These are phyloP conservation scores for Ligdia adustata DNA, from an alignment of 2,888 invertebrate species.

Conservation along the genomic window DNA sequence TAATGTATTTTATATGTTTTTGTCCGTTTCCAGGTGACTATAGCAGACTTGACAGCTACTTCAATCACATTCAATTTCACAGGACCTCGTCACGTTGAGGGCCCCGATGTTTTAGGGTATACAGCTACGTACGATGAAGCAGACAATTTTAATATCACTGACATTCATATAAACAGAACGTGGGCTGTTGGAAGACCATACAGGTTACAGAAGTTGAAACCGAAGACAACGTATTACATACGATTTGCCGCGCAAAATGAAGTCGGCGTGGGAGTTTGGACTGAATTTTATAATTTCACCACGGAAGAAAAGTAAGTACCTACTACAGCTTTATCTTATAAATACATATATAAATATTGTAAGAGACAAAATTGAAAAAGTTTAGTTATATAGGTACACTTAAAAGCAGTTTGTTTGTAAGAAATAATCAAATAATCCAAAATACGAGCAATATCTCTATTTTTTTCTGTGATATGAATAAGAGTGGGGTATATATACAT, in stretches of 20 bases:
- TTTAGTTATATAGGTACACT: too few relatives aligned
- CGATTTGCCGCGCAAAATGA: constrained; percentile 67
- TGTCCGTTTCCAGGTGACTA: constrained; percentile 46
- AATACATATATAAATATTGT: too few relatives aligned
- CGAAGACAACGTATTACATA: constrained; percentile 60
- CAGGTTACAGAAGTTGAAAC: constrained; percentile 60
- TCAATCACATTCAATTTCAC: constrained; percentile 58
- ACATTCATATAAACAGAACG: constrained; percentile 67
- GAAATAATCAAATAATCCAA: too few relatives aligned
- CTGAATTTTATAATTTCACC: constrained; percentile 46
- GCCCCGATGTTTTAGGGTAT: constrained; percentile 50
- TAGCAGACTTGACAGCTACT: constrained; percentile 50
- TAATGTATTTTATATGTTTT: too few relatives aligned
- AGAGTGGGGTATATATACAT: too few relatives aligned
- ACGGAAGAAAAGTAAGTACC: constrained; percentile 68
- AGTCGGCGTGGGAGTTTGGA: constrained; percentile 63
- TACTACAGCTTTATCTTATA: too few relatives aligned
- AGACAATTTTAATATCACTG: constrained; percentile 57
- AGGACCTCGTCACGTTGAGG: constrained; percentile 44
- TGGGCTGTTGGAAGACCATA: constrained; percentile 63
- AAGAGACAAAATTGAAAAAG: too few relatives aligned
- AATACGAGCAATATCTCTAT: too few relatives aligned
- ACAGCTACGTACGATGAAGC: constrained; percentile 62
- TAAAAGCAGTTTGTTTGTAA: too few relatives aligned
- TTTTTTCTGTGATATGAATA: too few relatives aligned